phyloP scores from a whole-genome alignment of 2,888 invertebrate species.

The Machimus rusticus region DNA sequence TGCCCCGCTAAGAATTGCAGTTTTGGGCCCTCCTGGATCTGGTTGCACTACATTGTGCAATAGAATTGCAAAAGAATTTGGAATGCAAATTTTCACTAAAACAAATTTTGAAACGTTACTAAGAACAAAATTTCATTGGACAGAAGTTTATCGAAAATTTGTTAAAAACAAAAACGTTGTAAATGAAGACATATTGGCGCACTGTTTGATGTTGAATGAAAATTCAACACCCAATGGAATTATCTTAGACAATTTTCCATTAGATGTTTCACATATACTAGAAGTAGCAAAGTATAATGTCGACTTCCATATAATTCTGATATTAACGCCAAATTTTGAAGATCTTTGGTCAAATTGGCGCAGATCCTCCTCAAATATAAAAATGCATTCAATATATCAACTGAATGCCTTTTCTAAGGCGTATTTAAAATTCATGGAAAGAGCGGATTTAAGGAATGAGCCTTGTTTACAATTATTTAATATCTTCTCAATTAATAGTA shows the following conservation, averaged over 20 bases:
- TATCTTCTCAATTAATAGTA: slow-evolving; percentile 64
- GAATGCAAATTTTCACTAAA: slow-evolving; percentile 66
- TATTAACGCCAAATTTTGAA: slow-evolving; percentile 61
- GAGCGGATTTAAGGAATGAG: slow-evolving; percentile 15
- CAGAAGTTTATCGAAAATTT: slow-evolving; percentile 56
- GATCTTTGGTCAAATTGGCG: slow-evolving; percentile 47
- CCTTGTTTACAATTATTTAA: slow-evolving; percentile 61
- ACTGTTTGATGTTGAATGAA: slow-evolving; percentile 67
- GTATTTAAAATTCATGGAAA: slow-evolving; percentile 44
- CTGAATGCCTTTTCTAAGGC: background rate
- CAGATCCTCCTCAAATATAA: background rate
- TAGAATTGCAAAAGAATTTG: slow-evolving; percentile 66
- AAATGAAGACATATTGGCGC: slow-evolving; percentile 63
- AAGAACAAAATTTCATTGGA: slow-evolving; percentile 65
- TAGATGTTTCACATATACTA: slow-evolving; percentile 64
- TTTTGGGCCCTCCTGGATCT: slow-evolving; percentile 69
- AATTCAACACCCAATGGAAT: slow-evolving; percentile 67
- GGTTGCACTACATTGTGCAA: slow-evolving; percentile 69
- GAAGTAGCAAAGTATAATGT: slow-evolving; percentile 65
- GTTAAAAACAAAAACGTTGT: slow-evolving; percentile 49
- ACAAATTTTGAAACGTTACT: slow-evolving; percentile 66
- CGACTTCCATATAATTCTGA: slow-evolving; percentile 68
- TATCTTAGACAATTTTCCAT: slow-evolving; percentile 71
- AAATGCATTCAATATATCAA: background rate
- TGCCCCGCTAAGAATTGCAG: slow-evolving; percentile 66